phyloP scores from a whole-genome alignment of 2,888 invertebrate genomes.

The Lamproptera curius region DNA sequence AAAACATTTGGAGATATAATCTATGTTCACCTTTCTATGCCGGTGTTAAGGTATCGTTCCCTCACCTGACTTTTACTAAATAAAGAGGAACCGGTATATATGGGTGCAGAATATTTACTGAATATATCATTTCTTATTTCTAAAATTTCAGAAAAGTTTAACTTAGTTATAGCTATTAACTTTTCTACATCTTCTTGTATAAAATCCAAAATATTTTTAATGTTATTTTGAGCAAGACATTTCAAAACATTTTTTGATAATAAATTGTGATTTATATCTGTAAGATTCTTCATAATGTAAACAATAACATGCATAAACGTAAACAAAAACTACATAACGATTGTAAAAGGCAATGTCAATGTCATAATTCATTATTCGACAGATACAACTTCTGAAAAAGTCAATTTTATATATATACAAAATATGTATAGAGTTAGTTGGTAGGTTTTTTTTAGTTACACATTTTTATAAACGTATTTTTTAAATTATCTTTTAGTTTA shows the following conservation, averaged over 20 bases:
- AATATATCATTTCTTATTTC: constrained; percentile 63
- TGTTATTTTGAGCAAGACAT: constrained; percentile 67
- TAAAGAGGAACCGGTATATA: constrained; percentile 44
- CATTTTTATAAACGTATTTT: too few relatives aligned
- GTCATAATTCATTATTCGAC: too few relatives aligned
- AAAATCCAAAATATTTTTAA: constrained; percentile 78
- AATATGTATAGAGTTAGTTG: too few relatives aligned
- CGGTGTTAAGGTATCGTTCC: constrained; percentile 53
- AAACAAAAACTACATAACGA: too few relatives aligned
- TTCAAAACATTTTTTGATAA: constrained; percentile 62
- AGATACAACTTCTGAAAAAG: too few relatives aligned
- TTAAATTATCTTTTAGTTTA: too few relatives aligned
- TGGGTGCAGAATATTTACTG: constrained; percentile 65
- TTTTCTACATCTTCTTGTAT: constrained; percentile 75
- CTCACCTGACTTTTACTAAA: constrained; percentile 44
- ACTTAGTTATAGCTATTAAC: constrained; percentile 63
- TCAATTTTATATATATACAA: too few relatives aligned
- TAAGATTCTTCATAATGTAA: constrained; percentile 48
- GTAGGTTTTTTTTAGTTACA: too few relatives aligned
- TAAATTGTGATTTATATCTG: constrained; percentile 33
- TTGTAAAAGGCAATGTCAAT: too few relatives aligned
- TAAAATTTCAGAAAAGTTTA: constrained; percentile 66
- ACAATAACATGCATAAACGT: too few relatives aligned
- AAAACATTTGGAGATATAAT: too few relatives aligned
- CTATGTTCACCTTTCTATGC: constrained; percentile 75